Evolutionary conservation across 2,797 vertebrate species (phyloP), one percentile per base, ranked within the genome.

Genomic region (Rachycentron canadum): DNA sequence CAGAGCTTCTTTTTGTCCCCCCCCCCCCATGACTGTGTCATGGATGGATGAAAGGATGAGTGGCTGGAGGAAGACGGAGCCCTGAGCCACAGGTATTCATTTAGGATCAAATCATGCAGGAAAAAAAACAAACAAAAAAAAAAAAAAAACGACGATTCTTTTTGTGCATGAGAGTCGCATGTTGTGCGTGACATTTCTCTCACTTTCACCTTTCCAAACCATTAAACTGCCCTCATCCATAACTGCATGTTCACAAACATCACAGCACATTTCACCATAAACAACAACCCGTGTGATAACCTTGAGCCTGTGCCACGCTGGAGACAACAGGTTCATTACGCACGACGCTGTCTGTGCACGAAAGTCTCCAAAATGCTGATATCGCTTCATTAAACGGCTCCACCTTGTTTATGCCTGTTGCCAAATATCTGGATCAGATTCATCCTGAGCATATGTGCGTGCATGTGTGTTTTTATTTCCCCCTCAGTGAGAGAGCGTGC

Each of bases 281-380:
- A 68, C 73, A 58, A 2, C 36, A 34, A 17, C 45, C 36, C 65
- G 6, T 2, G 57, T 58, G 53, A 58, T 89, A 84, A 90, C 89
- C 88, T 91, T 91, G 86, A 89, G 73, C 60, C 40, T 2, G 73
- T 5, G 75, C 81, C 70, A 36, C 63, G 11, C 69, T 52, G 80
- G 77, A 73, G 52, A 88, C 89, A 84, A 82, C 85, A 84, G 86
- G 82, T 82, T 84, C 82, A 66, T 92, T 90, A 91, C 90, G 90
- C 91, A 63, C 86, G 53, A 52, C 40, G 7, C 40, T 25, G 3
- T 36, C 0, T 5, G 63, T 36, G 57, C 69, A 58, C 53, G n/a
- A 7, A 30, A 52, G 23, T 62, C 59, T 53, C 57, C 47, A 38
- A 9, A 56, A 38, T 2, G 30, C 41, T 13, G 4, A 19, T 3